Evolutionary conservation across 2,113 vertebrate genomes (phyloP).

Genomic region (Pandion haliaetus): DNA sequence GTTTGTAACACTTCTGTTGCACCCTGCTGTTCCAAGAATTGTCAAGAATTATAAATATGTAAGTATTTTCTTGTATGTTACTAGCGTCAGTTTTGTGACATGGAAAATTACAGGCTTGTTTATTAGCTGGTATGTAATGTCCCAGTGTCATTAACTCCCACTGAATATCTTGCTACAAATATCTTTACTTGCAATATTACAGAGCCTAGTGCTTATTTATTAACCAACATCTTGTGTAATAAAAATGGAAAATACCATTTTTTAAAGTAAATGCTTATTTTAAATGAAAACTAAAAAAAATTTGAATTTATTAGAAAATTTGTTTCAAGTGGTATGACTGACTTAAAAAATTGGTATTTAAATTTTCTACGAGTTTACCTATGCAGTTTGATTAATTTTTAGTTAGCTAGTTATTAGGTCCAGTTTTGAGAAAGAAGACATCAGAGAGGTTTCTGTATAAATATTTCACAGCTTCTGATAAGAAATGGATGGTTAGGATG

Average conservation of each 20-base stretch:
- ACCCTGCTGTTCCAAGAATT: not conserved
- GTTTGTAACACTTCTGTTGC: not conserved
- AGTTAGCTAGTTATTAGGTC: not conserved
- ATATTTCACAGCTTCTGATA: not conserved
- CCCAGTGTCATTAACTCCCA: not conserved
- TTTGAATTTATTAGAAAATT: not conserved
- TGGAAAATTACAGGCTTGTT: not conserved
- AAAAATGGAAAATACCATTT: not conserved
- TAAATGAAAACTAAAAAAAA: not conserved
- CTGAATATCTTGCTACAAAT: not conserved
- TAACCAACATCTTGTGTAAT: not conserved
- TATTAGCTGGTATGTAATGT: not conserved
- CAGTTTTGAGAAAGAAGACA: not conserved
- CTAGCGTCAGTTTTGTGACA: not conserved
- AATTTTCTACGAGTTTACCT: not conserved
- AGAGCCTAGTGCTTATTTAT: not conserved
- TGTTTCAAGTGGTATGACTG: not conserved
- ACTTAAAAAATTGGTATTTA: not conserved
- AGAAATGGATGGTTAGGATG: not conserved
- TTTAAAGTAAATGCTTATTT: not conserved
- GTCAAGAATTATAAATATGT: not conserved
- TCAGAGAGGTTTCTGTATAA: not conserved
- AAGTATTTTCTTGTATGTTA: not conserved
- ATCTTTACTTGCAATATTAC: not conserved
- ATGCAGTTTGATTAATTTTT: not conserved